Conservation (phyloP, 2,888 invertebrate species). For the Cheilosia grossa region DNA sequence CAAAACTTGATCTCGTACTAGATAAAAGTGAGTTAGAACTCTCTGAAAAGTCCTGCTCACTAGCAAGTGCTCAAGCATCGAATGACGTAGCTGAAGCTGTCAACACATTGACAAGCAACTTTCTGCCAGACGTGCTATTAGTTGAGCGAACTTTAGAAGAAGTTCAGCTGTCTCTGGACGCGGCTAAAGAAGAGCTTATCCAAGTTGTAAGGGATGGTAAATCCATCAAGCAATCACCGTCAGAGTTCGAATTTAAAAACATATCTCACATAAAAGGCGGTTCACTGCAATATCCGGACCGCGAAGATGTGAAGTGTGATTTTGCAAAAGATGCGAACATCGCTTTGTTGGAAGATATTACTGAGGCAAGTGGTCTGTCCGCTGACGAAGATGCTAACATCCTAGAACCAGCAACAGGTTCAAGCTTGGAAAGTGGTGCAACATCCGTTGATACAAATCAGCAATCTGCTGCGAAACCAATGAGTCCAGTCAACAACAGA, state of each 20-base stretch:
- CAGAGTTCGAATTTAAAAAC: conserved; percentile 89
- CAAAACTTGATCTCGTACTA: conserved; percentile 78
- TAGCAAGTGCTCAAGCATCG: conserved; percentile 1
- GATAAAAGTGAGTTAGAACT: conserved; percentile 82
- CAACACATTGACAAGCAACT: conserved; percentile 76
- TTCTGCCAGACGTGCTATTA: conserved; percentile 84
- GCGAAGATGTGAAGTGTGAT: conserved; percentile 76
- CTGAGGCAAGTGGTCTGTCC: conserved; percentile 75
- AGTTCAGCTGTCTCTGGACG: conserved; percentile 88
- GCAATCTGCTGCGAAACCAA: conserved; percentile 4
- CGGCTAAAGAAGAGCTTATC: conserved; percentile 88
- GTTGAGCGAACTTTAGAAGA: conserved; percentile 89
- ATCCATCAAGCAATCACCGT: conserved; percentile 88
- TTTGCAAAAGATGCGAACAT: conserved; percentile 77
- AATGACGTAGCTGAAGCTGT: conserved; percentile 3
- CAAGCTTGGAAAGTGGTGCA: conserved; percentile 79
- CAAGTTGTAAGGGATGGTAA: conserved; percentile 86
- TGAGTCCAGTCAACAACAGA: conserved; percentile 84
- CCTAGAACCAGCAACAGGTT: not conserved
- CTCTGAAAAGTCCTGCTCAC: conserved; percentile 78
- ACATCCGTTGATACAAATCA: conserved; percentile 78
- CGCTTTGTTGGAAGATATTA: conserved; percentile 72
- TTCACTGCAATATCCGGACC: conserved; percentile 79
- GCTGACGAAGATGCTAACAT: conserved; percentile 7
- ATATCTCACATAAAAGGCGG: conserved; percentile 82